A percentile compares a stretch with the other conserved stretches of the same genome.
Evolutionary conservation across 2,113 vertebrate genomes (phyloP).

Genomic region (Orthonyx spaldingii): DNA sequence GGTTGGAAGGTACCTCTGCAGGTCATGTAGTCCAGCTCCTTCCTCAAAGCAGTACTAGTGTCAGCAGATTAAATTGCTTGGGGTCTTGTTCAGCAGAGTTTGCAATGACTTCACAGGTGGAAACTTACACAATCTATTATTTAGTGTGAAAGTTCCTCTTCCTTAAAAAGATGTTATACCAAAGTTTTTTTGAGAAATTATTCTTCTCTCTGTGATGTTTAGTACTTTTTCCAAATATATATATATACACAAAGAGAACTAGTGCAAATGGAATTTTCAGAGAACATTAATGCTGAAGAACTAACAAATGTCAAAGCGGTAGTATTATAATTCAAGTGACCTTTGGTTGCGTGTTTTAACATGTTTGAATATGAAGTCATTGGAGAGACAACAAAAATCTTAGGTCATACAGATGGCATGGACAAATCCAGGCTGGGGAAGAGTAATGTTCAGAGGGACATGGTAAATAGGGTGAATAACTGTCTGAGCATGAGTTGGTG

Average conservation of each 20-base stretch:
- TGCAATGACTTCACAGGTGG: neutral
- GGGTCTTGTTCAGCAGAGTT: neutral
- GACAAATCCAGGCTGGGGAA: neutral
- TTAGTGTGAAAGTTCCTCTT: neutral
- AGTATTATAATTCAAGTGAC: neutral
- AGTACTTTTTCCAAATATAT: neutral
- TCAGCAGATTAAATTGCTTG: neutral
- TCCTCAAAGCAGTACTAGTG: neutral
- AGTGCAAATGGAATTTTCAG: neutral
- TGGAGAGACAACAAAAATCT: neutral
- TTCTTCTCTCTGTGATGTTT: neutral
- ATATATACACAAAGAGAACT: neutral
- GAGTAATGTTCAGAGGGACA: neutral
- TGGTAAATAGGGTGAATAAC: slow-evolving; percentile 24
- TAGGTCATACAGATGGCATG: neutral
- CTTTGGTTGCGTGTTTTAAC: neutral
- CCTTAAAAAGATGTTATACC: neutral
- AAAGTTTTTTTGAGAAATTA: neutral
- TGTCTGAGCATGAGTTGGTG: slow-evolving; percentile 8
- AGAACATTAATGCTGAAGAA: neutral
- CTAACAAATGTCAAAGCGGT: neutral
- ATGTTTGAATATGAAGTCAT: neutral
- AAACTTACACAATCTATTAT: neutral
- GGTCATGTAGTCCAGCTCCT: neutral
- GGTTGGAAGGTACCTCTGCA: neutral